Percentiles rank a stretch among this genome's conserved stretches.
Conservation (phyloP, 2,797 vertebrate genomes). For the Saguinus oedipus region DNA sequence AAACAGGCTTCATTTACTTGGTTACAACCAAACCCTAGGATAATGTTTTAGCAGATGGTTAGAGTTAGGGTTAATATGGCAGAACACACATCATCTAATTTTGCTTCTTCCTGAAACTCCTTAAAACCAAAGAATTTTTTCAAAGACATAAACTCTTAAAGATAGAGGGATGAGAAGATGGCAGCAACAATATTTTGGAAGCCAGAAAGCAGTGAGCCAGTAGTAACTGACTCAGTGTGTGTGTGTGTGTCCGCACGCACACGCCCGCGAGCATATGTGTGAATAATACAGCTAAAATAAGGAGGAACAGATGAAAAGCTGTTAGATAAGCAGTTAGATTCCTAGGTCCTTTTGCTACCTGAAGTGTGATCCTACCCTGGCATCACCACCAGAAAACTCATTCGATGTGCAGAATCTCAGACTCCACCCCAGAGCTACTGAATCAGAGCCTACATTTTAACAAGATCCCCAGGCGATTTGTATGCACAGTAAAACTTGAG, state of each 20-base stretch:
- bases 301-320: background rate
- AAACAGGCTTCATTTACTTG: background rate
- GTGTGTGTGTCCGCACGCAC: background rate
- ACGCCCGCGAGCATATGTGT: rapidly evolving
- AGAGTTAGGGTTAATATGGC: background rate
- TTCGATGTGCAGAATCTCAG: background rate
- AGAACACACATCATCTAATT: background rate
- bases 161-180: background rate
- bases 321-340: background rate
- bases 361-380: background rate
- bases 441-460: background rate
- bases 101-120: background rate
- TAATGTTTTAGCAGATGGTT: slow-evolving; percentile 19
- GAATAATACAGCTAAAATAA: background rate
- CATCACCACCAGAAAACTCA: background rate
- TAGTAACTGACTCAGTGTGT: background rate
- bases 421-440: background rate
- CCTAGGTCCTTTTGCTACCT: background rate
- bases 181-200: background rate
- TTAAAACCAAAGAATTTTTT: background rate
- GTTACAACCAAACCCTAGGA: background rate
- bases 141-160: background rate
- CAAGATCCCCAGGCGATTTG: background rate
- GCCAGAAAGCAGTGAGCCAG: background rate
- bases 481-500: background rate